phyloP scores from a whole-genome alignment of 2,113 vertebrate genomes.

The Saguinus imperator region DNA sequence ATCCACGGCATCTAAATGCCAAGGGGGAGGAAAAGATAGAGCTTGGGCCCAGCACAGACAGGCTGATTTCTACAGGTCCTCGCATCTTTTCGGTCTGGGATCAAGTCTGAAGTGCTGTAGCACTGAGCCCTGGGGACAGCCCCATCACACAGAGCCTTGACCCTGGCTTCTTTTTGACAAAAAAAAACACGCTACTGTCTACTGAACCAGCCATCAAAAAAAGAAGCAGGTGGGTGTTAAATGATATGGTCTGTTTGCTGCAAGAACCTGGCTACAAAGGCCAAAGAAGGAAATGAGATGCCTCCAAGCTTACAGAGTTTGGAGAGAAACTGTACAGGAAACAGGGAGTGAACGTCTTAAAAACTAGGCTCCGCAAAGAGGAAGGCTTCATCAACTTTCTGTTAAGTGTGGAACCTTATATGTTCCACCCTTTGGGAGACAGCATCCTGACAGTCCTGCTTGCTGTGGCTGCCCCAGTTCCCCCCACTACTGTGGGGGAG shows the following conservation, averaged over 20 bases:
- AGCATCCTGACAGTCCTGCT: background rate
- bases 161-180: background rate
- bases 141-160: rapidly evolving
- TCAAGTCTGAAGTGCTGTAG: rapidly evolving
- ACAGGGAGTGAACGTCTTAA: rapidly evolving
- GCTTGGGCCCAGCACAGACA: rapidly evolving
- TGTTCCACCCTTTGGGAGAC: rapidly evolving
- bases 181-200: background rate
- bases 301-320: background rate
- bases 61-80: rapidly evolving
- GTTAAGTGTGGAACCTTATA: no score
- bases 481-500: rapidly evolving
- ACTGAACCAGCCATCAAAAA: background rate
- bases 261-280: background rate
- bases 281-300: background rate
- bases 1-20: background rate
- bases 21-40: background rate
- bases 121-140: background rate
- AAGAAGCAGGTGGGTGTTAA: background rate
- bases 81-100: background rate
- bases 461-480: rapidly evolving
- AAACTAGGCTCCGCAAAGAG: background rate
- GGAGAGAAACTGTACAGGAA: background rate
- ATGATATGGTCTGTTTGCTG: no score
- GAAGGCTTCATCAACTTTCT: background rate